These are phyloP conservation scores for Hylaeus anthracinus DNA, from an alignment of 1,140 invertebrate species.

Conservation along the genomic window DNA sequence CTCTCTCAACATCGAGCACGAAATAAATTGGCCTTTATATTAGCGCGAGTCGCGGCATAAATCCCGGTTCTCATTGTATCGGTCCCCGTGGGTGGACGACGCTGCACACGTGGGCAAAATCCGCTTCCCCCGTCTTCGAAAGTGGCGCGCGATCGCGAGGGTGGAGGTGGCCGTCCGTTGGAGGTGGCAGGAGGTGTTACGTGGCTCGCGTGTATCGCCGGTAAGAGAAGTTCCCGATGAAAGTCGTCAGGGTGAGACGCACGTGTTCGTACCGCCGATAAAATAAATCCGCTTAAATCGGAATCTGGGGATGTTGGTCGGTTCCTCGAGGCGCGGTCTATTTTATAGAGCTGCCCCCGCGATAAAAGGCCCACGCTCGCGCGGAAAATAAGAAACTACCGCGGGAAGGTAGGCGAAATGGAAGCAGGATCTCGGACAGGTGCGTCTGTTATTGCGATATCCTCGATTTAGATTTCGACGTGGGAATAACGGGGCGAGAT, in stretches of 20 bases:
- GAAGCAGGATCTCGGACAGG: slow-evolving; percentile 26
- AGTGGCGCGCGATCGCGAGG: slow-evolving; percentile 57
- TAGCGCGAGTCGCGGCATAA: slow-evolving; percentile 73
- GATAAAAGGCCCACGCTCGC: slow-evolving; percentile 56
- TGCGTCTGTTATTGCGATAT: slow-evolving; percentile 33
- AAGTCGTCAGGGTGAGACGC: slow-evolving; percentile 23
- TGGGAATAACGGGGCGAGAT: neutral
- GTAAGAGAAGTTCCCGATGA: slow-evolving; percentile 7
- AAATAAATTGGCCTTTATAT: slow-evolving; percentile 77
- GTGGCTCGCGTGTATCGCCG: neutral
- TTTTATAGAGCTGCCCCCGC: slow-evolving; percentile 45
- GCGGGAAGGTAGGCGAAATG: slow-evolving; percentile 40
- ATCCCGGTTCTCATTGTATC: slow-evolving; percentile 75
- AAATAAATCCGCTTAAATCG: slow-evolving; percentile 46
- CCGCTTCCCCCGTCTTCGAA: slow-evolving; percentile 60
- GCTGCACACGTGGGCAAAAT: slow-evolving; percentile 70
- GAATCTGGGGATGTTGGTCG: slow-evolving; percentile 47
- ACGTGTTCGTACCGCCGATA: slow-evolving; percentile 42
- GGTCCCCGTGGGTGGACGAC: slow-evolving; percentile 69
- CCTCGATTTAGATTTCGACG: slow-evolving; percentile 9
- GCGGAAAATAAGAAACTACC: slow-evolving; percentile 34
- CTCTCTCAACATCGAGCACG: slow-evolving; percentile 39
- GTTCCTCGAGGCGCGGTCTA: slow-evolving; percentile 2
- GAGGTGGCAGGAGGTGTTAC: no score
- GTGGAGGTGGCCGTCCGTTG: slow-evolving; percentile 36